A percentile compares a stretch with the other conserved stretches of the same genome.
Evolutionary conservation across 2,113 vertebrate genomes (phyloP).

Genomic region (Stegastes partitus): DNA sequence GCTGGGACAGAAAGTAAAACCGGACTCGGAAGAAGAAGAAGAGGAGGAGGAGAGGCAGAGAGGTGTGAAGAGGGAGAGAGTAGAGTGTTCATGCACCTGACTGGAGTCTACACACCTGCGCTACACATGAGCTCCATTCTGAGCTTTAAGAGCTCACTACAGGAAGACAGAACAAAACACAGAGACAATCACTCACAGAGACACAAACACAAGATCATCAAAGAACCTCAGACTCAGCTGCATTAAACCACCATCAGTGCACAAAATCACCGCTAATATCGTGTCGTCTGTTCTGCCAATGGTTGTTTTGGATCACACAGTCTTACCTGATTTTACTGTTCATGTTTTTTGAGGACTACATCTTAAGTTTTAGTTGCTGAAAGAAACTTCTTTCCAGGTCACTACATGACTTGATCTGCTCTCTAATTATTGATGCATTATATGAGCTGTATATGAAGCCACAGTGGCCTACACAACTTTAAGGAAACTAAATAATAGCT

Average conservation of each 20-base stretch:
- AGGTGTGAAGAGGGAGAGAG: constrained; percentile 26
- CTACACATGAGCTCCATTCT: constrained; percentile 83
- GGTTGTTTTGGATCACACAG: not conserved
- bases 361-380: constrained; percentile 4
- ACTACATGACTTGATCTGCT: constrained; percentile 18
- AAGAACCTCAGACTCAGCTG: constrained; percentile 80
- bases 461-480: constrained; percentile 55
- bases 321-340: constrained; percentile 48
- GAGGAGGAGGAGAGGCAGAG: constrained; percentile 39
- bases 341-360: constrained; percentile 3
- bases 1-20: constrained; percentile 7
- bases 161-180: constrained; percentile 85
- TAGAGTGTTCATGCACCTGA: constrained; percentile 82
- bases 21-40: constrained; percentile 20
- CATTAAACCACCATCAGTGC: constrained; percentile 23
- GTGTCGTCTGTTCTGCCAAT: not conserved
- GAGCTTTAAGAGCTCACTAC: constrained; percentile 87
- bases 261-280: constrained; percentile 24
- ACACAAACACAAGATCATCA: constrained; percentile 83
- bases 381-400: constrained; percentile 11
- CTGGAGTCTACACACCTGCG: constrained; percentile 85
- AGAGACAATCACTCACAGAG: constrained; percentile 84
- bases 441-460: constrained; percentile 16
- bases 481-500: constrained; percentile 23
- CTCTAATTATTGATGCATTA: not conserved